phyloP scores from a whole-genome alignment of 2,888 invertebrate genomes.

The Papilio demoleus region DNA sequence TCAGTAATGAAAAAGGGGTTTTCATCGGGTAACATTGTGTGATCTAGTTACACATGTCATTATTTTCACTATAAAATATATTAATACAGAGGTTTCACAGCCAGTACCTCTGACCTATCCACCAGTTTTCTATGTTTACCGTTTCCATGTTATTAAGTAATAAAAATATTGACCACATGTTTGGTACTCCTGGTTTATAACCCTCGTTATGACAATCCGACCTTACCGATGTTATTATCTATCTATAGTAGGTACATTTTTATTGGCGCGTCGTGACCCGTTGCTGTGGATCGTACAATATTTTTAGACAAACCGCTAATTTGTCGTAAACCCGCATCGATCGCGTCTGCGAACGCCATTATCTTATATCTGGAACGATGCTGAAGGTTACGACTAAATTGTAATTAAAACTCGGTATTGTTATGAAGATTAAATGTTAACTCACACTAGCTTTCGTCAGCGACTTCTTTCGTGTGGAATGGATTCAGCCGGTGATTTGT shows the following conservation, averaged over 20 bases:
- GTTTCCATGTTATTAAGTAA: not conserved
- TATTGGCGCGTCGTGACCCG: slow-evolving; percentile 35
- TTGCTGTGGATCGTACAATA: slow-evolving; percentile 26
- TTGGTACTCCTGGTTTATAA: slow-evolving; percentile 39
- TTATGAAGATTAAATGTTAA: not conserved
- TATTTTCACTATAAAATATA: too few species aligned
- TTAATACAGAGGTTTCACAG: too few species aligned
- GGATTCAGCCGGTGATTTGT: too few species aligned
- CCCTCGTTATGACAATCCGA: slow-evolving; percentile 37
- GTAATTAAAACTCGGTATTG: not conserved
- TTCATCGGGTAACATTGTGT: too few species aligned
- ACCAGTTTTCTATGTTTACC: too few species aligned
- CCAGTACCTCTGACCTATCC: too few species aligned
- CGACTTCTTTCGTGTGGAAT: too few species aligned
- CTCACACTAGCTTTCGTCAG: not conserved
- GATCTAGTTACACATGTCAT: too few species aligned
- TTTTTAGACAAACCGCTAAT: slow-evolving; percentile 39
- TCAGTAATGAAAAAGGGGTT: too few species aligned
- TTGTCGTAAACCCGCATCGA: slow-evolving; percentile 34
- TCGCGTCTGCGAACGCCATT: slow-evolving; percentile 30
- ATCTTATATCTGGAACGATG: slow-evolving; percentile 11
- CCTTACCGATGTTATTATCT: slow-evolving; percentile 20
- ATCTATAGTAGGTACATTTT: slow-evolving; percentile 30
- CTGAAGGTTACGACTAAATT: slow-evolving; percentile 24
- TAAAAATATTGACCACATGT: slow-evolving; percentile 25